Base-by-base conservation (phyloP, 2,888 invertebrate genomes). In the Philereme transversata region DNA sequence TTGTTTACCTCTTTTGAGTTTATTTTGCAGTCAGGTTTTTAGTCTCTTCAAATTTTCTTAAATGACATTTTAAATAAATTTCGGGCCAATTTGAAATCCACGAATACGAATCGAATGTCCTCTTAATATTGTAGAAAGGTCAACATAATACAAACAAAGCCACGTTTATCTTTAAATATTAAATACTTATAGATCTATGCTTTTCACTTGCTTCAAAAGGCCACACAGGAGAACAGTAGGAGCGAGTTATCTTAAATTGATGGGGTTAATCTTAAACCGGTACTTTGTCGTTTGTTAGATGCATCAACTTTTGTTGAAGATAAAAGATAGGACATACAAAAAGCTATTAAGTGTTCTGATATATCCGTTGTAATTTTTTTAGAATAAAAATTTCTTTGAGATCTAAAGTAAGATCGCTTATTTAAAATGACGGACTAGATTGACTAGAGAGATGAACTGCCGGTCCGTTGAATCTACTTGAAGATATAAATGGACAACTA, bases 181-280 rank as follows among this genome's bases (percentile, higher is more conserved):
- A 22, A 22, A 22, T 22, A 3, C 22, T 2, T 22, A 22, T 2
- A 64, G 58, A 69, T 74, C 64, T 64, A 68, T 51, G 52, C 51
- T 69, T 72, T 74, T 76, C 59, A 75, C 77, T 79, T 71, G 69
- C 73, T 78, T 74, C 67, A 51, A 64, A 68, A 70, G 87, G 79
- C 84, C 87, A 86, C 88, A 87, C 86, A 82, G 72, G 78, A 79
- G 76, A 81, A 79, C 82, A 75, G 84, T 83, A 83, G 86, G 78
- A 76, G 74, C 76, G 62, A 71, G 75, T 78, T 87, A 88, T 88
- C 88, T 88, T 65, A 78, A 87, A 86, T 83, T 84, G 86, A 88
- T 84, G 82, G 77, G 75, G 77, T 78, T 88, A 87, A 88, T 88
- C 88, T 88, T 79, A 83, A 84, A 85, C 73, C 79, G 84, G 80